These are phyloP conservation scores for Lepus timidus DNA, from an alignment of 2,113 vertebrate genomes.

Conservation along the genomic window DNA sequence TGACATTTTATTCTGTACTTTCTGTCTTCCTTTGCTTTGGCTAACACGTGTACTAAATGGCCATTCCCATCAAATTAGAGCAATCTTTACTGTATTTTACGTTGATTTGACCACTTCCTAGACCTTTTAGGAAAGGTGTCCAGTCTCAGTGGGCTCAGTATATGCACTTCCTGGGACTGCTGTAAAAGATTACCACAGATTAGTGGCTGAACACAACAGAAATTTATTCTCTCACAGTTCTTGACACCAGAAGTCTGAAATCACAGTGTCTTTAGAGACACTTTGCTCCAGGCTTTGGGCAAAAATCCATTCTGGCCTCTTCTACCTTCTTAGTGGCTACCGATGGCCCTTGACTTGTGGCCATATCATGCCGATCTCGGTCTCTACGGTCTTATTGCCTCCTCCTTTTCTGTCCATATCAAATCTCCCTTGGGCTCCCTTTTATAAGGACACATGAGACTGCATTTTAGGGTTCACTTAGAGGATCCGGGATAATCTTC, in stretches of 20 bases:
- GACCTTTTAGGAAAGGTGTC: neutral
- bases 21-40: neutral
- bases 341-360: neutral
- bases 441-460: neutral
- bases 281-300: accelerated
- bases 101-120: neutral
- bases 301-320: neutral
- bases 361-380: neutral
- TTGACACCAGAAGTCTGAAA: neutral
- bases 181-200: neutral
- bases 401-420: neutral
- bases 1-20: neutral
- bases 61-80: neutral
- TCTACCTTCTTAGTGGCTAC: neutral
- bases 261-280: neutral
- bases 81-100: neutral
- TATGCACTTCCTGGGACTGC: neutral
- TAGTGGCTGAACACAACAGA: neutral
- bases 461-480: neutral
- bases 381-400: neutral
- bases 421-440: neutral
- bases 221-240: neutral
- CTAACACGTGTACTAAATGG: neutral
- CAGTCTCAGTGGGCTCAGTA: neutral
- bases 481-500: neutral